A percentile compares a stretch with the other conserved stretches of the same genome.
Conservation (phyloP, 2,797 vertebrate species). For the Lates japonicus region DNA sequence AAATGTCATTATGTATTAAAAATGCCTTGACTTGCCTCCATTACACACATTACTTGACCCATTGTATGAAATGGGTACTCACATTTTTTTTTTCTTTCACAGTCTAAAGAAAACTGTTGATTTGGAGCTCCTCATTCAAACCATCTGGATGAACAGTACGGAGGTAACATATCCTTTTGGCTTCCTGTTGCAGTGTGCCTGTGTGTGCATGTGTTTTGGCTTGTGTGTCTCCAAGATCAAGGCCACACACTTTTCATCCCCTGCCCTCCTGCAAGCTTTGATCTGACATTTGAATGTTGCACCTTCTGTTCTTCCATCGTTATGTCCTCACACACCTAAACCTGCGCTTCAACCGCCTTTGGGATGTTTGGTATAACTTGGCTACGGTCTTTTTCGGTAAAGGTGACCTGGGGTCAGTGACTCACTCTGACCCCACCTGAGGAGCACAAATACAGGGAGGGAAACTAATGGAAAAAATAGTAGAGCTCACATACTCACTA, state of each 20-base stretch:
- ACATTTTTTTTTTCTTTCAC: neutral
- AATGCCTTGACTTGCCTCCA: neutral
- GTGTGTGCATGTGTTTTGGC: slow-evolving; percentile 51
- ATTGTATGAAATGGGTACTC: neutral
- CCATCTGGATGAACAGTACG: slow-evolving; percentile 60
- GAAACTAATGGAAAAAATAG: slow-evolving; percentile 17
- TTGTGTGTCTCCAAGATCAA: slow-evolving; percentile 71
- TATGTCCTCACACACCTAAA: slow-evolving; percentile 47
- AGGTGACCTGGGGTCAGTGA: slow-evolving; percentile 29
- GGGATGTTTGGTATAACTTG: slow-evolving; percentile 49
- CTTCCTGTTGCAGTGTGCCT: slow-evolving; percentile 48
- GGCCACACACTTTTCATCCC: slow-evolving; percentile 75
- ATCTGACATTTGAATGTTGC: slow-evolving; percentile 74
- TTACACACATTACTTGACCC: neutral
- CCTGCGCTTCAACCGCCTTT: slow-evolving; percentile 47
- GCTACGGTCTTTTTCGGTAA: slow-evolving; percentile 6
- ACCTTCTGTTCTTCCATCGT: slow-evolving; percentile 71
- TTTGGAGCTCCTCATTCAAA: slow-evolving; percentile 36
- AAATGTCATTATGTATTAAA: neutral
- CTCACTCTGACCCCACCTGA: slow-evolving; percentile 18
- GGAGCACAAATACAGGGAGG: slow-evolving; percentile 37
- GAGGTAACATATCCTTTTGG: slow-evolving; percentile 52
- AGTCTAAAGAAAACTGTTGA: slow-evolving; percentile 19
- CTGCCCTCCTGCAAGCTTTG: slow-evolving; percentile 72
- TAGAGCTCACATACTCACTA: slow-evolving; percentile 24